Percentiles rank a stretch among this genome's conserved stretches.
Evolutionary conservation across 2,113 vertebrate species (phyloP).

Genomic region (Aegotheles bennettii): DNA sequence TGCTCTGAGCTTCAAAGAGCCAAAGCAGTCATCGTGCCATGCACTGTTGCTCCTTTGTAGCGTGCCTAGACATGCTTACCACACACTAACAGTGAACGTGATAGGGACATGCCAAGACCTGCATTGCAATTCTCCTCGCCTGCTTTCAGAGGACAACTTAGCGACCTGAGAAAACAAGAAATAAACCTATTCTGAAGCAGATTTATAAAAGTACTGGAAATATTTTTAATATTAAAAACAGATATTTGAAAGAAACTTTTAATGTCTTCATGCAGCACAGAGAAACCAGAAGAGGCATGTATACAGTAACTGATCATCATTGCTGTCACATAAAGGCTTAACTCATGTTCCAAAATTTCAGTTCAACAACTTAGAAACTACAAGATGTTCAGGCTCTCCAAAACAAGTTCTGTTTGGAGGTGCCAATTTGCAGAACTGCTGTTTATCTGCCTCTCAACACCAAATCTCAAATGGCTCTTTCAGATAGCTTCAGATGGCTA

Average conservation of each 20-base stretch:
- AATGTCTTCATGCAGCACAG: not conserved
- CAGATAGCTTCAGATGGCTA: no score
- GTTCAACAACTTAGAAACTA: not conserved
- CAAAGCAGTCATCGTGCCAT: not conserved
- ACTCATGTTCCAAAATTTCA: not conserved
- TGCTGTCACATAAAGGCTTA: not conserved
- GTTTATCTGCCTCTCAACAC: not conserved
- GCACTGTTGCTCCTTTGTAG: not conserved
- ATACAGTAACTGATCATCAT: not conserved
- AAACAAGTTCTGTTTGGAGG: not conserved
- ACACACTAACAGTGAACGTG: rapidly evolving
- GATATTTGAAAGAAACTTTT: not conserved
- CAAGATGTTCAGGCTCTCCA: not conserved
- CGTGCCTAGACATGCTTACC: not conserved
- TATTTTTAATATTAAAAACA: not conserved
- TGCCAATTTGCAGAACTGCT: not conserved
- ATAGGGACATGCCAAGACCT: not conserved
- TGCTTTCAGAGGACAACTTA: not conserved
- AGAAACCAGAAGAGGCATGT: not conserved
- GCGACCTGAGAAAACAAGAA: not conserved
- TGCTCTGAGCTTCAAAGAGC: not conserved
- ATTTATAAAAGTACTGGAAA: not conserved
- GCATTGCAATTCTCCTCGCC: not conserved
- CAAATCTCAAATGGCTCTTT: not conserved
- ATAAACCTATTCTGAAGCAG: rapidly evolving